Percentiles rank a stretch among this genome's conserved stretches.
Evolutionary conservation across 2,797 vertebrate species (phyloP).

Genomic region (Mormyrus hasselquistii): DNA sequence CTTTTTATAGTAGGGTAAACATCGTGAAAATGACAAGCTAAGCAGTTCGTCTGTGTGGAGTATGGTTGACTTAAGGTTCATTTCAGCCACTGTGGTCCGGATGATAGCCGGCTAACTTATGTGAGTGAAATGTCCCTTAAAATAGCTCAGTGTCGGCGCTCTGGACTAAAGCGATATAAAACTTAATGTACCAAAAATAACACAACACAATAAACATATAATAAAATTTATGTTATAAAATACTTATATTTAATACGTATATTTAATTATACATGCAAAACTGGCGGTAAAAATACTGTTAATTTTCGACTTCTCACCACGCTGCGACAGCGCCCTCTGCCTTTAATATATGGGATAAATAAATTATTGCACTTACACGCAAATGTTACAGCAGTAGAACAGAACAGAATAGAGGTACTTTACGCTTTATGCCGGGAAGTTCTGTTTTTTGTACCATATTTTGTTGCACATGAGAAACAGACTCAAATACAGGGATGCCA

Average conservation of each 20-base stretch:
- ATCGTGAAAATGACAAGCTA: background rate
- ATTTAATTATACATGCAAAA: background rate
- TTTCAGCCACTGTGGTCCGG: background rate
- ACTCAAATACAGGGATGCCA: background rate
- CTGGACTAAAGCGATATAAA: background rate
- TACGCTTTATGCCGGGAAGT: background rate
- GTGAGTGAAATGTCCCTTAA: background rate
- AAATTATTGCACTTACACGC: background rate
- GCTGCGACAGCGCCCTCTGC: background rate
- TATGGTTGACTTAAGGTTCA: background rate
- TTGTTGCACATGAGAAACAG: background rate
- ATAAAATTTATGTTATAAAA: background rate
- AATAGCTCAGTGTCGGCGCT: background rate
- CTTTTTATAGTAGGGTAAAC: background rate
- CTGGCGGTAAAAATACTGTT: background rate
- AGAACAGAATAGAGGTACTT: background rate
- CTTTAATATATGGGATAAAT: background rate
- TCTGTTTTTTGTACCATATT: background rate
- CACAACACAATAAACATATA: background rate
- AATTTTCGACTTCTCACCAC: background rate
- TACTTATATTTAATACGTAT: background rate
- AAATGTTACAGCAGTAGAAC: background rate
- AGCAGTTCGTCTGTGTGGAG: background rate
- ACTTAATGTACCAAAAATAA: background rate
- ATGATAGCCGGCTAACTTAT: background rate